A percentile compares a stretch with the other conserved stretches of the same genome.
phyloP scores from a whole-genome alignment of 92 coral and sea anemone species.

The Heteractis magnifica region DNA sequence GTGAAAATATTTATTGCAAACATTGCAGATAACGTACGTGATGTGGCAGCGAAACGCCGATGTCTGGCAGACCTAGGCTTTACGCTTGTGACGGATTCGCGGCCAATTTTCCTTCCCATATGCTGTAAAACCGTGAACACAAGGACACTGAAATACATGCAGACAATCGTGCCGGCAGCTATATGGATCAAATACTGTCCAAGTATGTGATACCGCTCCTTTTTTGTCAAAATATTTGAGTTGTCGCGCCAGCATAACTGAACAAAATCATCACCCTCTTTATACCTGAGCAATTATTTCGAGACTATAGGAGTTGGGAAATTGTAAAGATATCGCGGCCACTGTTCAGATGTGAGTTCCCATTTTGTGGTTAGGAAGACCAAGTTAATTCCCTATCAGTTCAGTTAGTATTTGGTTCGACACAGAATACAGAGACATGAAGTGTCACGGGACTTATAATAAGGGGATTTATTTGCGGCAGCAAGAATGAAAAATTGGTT shows the following conservation, averaged over 20 bases:
- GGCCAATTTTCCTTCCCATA: not conserved
- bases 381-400: not conserved
- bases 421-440: not conserved
- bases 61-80: not conserved
- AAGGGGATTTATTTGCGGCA: constrained; percentile 7
- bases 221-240: not conserved
- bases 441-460: not conserved
- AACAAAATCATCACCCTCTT: not conserved
- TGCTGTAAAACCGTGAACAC: not conserved
- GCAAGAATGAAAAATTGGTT: not conserved
- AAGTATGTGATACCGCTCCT: constrained; percentile 4
- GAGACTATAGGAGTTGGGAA: not conserved
- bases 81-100: not conserved
- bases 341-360: not conserved
- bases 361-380: not conserved
- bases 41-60: not conserved
- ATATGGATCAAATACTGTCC: not conserved
- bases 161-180: not conserved
- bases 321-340: constrained; percentile 3
- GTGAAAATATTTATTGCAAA: constrained; percentile 16
- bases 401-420: not conserved
- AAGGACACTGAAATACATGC: not conserved
- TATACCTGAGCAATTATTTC: not conserved
- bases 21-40: constrained; percentile 6
- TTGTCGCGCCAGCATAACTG: not conserved